These are phyloP conservation scores for Liposcelis brunnea DNA, from an alignment of 2,888 invertebrate genomes.

Conservation along the genomic window DNA sequence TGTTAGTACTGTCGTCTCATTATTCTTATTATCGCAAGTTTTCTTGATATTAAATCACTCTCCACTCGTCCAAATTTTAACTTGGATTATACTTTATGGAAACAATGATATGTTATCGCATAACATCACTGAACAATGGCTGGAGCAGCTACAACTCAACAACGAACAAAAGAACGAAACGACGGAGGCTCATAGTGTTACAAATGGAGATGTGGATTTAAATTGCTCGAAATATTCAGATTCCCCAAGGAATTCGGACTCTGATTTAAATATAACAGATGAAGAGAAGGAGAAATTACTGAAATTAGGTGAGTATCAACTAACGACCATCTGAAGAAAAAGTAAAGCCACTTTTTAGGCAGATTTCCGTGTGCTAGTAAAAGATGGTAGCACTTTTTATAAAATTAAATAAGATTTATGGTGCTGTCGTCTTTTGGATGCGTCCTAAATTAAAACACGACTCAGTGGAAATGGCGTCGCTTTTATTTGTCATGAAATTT, in stretches of 20 bases:
- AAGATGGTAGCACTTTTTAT: too few species aligned
- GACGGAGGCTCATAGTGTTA: conserved; percentile 26
- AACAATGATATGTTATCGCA: conserved; percentile 50
- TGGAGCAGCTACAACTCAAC: conserved; percentile 8
- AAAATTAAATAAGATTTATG: too few species aligned
- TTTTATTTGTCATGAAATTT: conserved; percentile 8
- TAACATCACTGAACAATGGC: conserved; percentile 18
- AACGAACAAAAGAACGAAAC: conserved; percentile 10
- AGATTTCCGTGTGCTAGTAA: too few species aligned
- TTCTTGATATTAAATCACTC: conserved; percentile 85
- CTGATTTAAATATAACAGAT: conserved; percentile 65
- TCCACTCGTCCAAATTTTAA: conserved; percentile 76
- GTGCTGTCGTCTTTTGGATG: too few species aligned
- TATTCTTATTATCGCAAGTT: conserved; percentile 85
- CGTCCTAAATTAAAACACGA: too few species aligned
- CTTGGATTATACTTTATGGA: conserved; percentile 78
- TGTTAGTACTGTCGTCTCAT: conserved; percentile 75
- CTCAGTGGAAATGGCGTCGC: too few species aligned
- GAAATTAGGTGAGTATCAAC: conserved; percentile 1
- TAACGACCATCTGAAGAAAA: too few species aligned
- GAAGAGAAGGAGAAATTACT: conserved; percentile 60
- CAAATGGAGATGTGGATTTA: conserved; percentile 27
- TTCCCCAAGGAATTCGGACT: conserved; percentile 13
- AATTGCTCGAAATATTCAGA: conserved; percentile 9
- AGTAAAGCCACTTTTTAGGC: too few species aligned